Base-by-base conservation (phyloP, 2,888 invertebrate species). In the Meliscaeva auricollis region DNA sequence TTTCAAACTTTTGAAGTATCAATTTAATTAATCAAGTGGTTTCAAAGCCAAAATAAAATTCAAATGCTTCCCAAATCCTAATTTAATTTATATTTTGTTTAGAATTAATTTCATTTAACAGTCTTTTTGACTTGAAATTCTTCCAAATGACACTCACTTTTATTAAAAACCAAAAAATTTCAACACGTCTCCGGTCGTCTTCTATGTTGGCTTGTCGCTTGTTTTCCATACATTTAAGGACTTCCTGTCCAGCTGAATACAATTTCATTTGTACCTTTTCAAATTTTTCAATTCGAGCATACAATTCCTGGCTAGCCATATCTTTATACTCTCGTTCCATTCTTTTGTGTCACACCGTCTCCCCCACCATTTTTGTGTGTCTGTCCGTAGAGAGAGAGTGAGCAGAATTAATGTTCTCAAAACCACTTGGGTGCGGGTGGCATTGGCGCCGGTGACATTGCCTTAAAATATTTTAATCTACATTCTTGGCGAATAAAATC, bases 401-500 rank as follows among this genome's bases (percentile, higher is more conserved):
- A 74, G 74, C 54, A 35, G 79, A 83, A 79, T 79, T 41, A 79
- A 83, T 74, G 69, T 79, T 38, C 44, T 30, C 64, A 44, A 64
- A 56, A 44, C 54, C 68, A 15, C 48, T 74, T 74, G 60, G 64
- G 30, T 64, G 62, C 70, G 60, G 64, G 30, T 64, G 62, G 62
- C n/a, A 30, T 17, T 30, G 46, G 46, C 17, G 56, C 48, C 64
- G 35, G n/a, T 56, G 73, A 70, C 75, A 84, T 56, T 64, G 72
- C 73, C 84, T 80, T 76, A 76, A 80, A 80, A 76, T 69, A 69
- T 69, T 81, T 81, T 77, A 81, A 81, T 85, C 81, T 69, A 81
- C 81, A 85, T 85, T 81, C 85, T 69, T 76, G 56, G 56, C 30
- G 80, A 85, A 76, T 73, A 85, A 81, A 69, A 77, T 60, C 68